Conservation (phyloP, 2,888 invertebrate species). For the Dexiosoma caninum region DNA sequence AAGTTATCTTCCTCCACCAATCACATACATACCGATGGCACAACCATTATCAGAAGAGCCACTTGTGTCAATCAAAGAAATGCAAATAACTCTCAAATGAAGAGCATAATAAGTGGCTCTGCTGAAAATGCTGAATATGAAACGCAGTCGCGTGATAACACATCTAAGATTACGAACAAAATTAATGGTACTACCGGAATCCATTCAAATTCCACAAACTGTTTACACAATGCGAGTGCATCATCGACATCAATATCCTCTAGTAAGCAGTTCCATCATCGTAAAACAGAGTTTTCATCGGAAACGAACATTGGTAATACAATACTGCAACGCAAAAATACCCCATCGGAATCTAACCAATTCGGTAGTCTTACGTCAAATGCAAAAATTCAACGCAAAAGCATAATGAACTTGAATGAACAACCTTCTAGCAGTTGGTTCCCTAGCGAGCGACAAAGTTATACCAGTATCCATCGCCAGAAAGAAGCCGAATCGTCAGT, state of each 20-base stretch:
- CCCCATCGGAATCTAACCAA: conserved; percentile 69
- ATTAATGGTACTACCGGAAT: conserved; percentile 5
- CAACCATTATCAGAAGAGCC: conserved; percentile 45
- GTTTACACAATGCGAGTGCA: conserved; percentile 37
- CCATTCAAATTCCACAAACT: conserved; percentile 18
- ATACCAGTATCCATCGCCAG: conserved; percentile 88
- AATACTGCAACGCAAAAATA: conserved; percentile 85
- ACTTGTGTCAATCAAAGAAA: conserved; percentile 55
- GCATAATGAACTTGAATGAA: conserved; percentile 87
- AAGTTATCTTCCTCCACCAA: conserved; percentile 35
- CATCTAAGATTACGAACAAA: neutral
- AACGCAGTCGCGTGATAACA: conserved; percentile 3
- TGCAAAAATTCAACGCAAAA: conserved; percentile 88
- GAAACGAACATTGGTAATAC: conserved; percentile 87
- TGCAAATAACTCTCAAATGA: conserved; percentile 50
- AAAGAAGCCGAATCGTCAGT: conserved; percentile 78
- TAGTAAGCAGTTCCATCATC: conserved; percentile 80
- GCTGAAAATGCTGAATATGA: conserved; percentile 5
- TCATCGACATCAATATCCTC: conserved; percentile 62
- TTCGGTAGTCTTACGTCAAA: conserved; percentile 73
- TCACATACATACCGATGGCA: conserved; percentile 48
- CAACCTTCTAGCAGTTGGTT: conserved; percentile 83
- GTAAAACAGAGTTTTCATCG: conserved; percentile 86
- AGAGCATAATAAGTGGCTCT: conserved; percentile 35
- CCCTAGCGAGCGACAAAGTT: conserved; percentile 85